Evolutionary conservation across 2,888 invertebrate species (phyloP), one percentile per base, ranked within the genome.

Genomic region (Meandrusa payeni): DNA sequence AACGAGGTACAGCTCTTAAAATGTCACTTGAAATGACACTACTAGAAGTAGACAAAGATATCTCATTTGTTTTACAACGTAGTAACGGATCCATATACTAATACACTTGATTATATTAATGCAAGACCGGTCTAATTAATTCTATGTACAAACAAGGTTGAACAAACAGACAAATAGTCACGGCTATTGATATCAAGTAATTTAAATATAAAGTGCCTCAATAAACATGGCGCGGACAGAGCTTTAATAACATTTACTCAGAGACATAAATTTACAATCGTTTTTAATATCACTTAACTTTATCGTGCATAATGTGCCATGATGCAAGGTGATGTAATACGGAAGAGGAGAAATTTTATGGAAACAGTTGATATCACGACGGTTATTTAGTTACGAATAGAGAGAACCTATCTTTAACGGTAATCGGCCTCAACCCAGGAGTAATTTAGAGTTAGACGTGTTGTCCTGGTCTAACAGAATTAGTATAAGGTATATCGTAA

Each of bases 81-180:
- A 29, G 26, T 26, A 27, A 31, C 7, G 13, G 23, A 37, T 31
- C 36, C 24, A 24, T 37, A 11, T 32, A 32, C 26, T 22, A 37
- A 31, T 11, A 26, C 31, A 32, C 20, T 26, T 23, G 37, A 33
- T 44, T 39, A 39, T 24, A 26, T 12, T 23, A 22, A 33, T 38
- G 13, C 27, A 22, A 9, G 20, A 27, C 32, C 39, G 23, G 27
- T 44, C 28, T 33, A 32, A 44, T 44, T 44, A 44, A 39, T 39
- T 44, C 44, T 33, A 39, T 12, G 32, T 27, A 33, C 39, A 39
- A 39, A 39, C 28, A 44, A 44, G 38, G 32, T 28, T 33, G 33
- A 33, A 13, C 39, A 28, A 44, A 39, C 13, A 33, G 33, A 39
- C 44, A 44, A 43, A 43, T 38, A 37, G 43, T 32, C 29, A 19